phyloP scores from a whole-genome alignment of 2,797 vertebrate species.

The Hirundo rustica region DNA sequence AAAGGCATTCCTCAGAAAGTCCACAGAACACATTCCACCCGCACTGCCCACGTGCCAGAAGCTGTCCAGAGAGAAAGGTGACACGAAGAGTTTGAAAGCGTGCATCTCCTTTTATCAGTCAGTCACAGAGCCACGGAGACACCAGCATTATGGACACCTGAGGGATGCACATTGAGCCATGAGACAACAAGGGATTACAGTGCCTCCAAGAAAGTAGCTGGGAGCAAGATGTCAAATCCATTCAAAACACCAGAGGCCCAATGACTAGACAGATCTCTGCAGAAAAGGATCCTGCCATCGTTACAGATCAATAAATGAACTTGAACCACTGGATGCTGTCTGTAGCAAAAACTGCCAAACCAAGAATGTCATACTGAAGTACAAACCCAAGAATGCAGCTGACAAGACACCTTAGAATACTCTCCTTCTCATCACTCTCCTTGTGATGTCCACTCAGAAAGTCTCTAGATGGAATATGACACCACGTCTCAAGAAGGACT shows the following conservation, averaged over 20 bases:
- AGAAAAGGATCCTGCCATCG: neutral
- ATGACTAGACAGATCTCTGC: neutral
- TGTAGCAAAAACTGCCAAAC: neutral
- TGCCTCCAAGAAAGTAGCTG: neutral
- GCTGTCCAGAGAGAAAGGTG: neutral
- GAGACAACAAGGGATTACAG: fast-evolving
- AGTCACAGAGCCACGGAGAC: neutral
- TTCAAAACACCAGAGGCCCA: neutral
- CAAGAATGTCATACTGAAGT: neutral
- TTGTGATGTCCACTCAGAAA: neutral
- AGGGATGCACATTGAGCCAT: neutral
- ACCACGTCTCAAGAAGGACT: neutral
- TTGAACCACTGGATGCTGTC: neutral
- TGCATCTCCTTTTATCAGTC: neutral
- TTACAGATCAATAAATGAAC: neutral
- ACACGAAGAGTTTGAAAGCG: neutral
- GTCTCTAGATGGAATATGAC: neutral
- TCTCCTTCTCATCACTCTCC: too few species aligned
- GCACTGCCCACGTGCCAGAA: neutral
- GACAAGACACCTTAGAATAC: neutral
- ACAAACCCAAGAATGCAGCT: neutral
- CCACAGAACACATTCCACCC: neutral
- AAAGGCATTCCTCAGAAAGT: neutral
- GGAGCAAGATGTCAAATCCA: neutral
- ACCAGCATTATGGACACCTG: fast-evolving